Percentiles rank a stretch among this genome's conserved stretches.
Evolutionary conservation across 2,113 vertebrate genomes (phyloP).

Genomic region (Oostethus manadensis): DNA sequence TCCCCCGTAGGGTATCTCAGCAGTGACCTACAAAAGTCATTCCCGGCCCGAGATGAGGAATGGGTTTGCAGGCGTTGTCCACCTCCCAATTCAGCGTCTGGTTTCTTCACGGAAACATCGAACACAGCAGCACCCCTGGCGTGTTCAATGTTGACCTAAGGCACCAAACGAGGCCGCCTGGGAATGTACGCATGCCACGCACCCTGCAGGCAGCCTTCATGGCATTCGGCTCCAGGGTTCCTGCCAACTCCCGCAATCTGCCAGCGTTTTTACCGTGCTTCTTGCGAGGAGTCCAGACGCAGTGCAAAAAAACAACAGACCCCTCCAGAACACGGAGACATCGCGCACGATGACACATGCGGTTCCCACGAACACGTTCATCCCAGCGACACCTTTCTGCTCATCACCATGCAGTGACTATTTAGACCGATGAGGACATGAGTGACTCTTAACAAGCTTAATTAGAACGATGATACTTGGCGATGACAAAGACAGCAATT

Average conservation of each 20-base stretch:
- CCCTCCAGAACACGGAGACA: constrained; percentile 21
- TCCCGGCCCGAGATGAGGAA: constrained; percentile 24
- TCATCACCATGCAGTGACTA: constrained; percentile 45
- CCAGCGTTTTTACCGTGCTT: constrained; percentile 28
- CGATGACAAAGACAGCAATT: constrained; percentile 20
- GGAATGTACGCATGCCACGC: constrained; percentile 11
- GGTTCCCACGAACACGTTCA: constrained; percentile 8
- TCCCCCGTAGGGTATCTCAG: constrained; percentile 24
- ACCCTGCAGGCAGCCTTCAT: constrained; percentile 25
- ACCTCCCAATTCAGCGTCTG: constrained; percentile 9
- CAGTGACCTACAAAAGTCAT: constrained; percentile 50
- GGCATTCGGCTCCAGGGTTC: constrained; percentile 11
- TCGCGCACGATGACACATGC: constrained; percentile 18
- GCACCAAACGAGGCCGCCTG: constrained; percentile 23
- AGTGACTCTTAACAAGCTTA: constrained; percentile 16
- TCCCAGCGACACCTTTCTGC: constrained; percentile 26
- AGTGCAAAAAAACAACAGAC: constrained; percentile 45
- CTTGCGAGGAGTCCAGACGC: constrained; percentile 31
- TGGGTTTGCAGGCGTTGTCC: constrained; percentile 11
- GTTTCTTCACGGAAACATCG: not conserved
- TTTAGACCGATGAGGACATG: constrained; percentile 16
- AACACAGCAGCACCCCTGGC: constrained; percentile 8
- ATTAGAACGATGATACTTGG: constrained; percentile 20
- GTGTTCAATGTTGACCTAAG: constrained; percentile 36
- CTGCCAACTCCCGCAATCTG: constrained; percentile 51